Percentiles rank a stretch among this genome's conserved stretches.
These are phyloP conservation scores for Platycnemis pennipes DNA, from an alignment of 2,888 invertebrate genomes.

Conservation along the genomic window DNA sequence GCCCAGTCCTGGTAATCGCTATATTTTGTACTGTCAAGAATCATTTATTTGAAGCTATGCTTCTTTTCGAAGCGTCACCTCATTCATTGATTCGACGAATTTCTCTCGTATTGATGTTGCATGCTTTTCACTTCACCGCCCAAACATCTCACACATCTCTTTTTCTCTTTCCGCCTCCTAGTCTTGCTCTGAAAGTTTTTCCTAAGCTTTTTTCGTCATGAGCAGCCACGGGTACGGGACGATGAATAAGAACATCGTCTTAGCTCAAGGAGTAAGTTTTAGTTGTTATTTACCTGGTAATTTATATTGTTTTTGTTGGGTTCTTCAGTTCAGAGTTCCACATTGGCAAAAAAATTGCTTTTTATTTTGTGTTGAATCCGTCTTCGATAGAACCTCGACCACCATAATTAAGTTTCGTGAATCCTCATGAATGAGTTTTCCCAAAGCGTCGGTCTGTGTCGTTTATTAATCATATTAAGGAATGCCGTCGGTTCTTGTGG, in stretches of 20 bases:
- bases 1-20: not conserved
- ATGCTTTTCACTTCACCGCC: no score
- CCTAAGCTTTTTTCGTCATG: not conserved
- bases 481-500: not conserved
- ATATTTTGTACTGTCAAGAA: not conserved
- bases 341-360: not conserved
- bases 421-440: not conserved
- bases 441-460: not conserved
- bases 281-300: not conserved
- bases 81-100: not conserved
- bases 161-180: not conserved
- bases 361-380: not conserved
- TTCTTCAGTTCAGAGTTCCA: not conserved
- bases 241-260: constrained; percentile 70
- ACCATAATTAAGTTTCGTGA: not conserved
- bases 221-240: constrained; percentile 70
- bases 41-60: not conserved
- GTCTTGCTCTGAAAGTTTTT: constrained; percentile 7
- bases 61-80: not conserved
- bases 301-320: not conserved
- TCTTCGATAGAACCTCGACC: not conserved
- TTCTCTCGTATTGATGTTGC: not conserved
- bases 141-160: not conserved
- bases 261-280: constrained; percentile 71
- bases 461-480: not conserved